These are phyloP conservation scores for Oncopeltus fasciatus DNA, from an alignment of 1,140 invertebrate genomes.

Conservation along the genomic window DNA sequence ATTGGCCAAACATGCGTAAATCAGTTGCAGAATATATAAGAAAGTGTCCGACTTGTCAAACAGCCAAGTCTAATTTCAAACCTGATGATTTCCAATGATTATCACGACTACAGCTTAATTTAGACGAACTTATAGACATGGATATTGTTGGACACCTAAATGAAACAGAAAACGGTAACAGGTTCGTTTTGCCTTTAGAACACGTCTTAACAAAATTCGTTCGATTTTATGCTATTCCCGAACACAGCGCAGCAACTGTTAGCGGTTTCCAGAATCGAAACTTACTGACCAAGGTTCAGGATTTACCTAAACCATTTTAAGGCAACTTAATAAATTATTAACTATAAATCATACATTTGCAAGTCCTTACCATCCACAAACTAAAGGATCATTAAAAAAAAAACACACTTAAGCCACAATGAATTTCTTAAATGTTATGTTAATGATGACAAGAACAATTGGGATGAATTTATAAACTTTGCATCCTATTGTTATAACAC, in stretches of 20 bases:
- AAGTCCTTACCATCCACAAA: not conserved
- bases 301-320: not conserved
- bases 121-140: not conserved
- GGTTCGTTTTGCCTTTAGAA: not conserved
- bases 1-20: constrained; percentile 26
- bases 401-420: not conserved
- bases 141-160: not conserved
- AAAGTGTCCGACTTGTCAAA: constrained; percentile 27
- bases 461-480: too few relatives aligned
- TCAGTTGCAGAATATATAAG: constrained; percentile 26
- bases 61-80: constrained; percentile 23
- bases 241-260: not conserved
- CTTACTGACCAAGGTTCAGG: not conserved
- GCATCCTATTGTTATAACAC: too few relatives aligned
- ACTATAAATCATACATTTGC: constrained; percentile 21
- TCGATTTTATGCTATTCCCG: not conserved
- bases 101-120: not conserved
- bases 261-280: not conserved
- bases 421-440: not conserved
- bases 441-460: not conserved
- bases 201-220: constrained; percentile 9
- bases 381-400: not conserved
- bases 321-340: constrained; percentile 15
- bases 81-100: not conserved
- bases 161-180: not conserved